phyloP scores from a whole-genome alignment of 2,888 invertebrate genomes.

The Epinotia nisella region DNA sequence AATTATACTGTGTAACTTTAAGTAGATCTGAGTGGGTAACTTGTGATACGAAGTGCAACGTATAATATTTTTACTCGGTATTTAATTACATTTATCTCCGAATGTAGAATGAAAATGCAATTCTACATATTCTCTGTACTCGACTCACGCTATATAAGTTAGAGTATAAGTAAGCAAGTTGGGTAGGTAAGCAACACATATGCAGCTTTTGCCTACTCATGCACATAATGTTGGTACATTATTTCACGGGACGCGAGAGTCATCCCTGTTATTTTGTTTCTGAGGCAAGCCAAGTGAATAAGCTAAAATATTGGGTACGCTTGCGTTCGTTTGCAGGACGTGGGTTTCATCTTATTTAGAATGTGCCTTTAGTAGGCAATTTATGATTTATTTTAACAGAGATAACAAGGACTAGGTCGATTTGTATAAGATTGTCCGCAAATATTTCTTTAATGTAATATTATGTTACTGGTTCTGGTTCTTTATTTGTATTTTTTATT shows the following conservation, averaged over 20 bases:
- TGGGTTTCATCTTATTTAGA: slow-evolving; percentile 1
- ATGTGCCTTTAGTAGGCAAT: background rate
- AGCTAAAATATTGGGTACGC: slow-evolving; percentile 25
- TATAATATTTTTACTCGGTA: too few relatives aligned
- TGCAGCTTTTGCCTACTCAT: slow-evolving; percentile 31
- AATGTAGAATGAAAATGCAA: background rate
- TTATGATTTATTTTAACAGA: background rate
- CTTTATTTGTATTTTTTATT: background rate
- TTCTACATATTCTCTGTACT: background rate
- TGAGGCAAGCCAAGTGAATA: slow-evolving; percentile 22
- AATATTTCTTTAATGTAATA: too few relatives aligned
- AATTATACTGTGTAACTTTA: too few relatives aligned
- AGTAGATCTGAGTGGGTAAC: too few relatives aligned
- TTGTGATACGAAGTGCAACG: too few relatives aligned
- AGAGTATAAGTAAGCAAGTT: slow-evolving; percentile 1
- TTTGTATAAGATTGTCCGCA: too few relatives aligned
- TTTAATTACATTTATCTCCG: background rate
- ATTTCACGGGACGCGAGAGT: slow-evolving; percentile 18
- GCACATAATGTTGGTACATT: slow-evolving; percentile 30
- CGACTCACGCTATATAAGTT: background rate
- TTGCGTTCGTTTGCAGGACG: background rate
- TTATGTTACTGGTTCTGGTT: background rate
- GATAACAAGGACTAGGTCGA: background rate
- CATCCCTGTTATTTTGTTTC: slow-evolving; percentile 32
- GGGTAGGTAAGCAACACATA: slow-evolving; percentile 13